Percentiles rank a stretch among this genome's conserved stretches.
phyloP scores from a whole-genome alignment of 1,140 invertebrate species.

The Hesperophylax magnus region DNA sequence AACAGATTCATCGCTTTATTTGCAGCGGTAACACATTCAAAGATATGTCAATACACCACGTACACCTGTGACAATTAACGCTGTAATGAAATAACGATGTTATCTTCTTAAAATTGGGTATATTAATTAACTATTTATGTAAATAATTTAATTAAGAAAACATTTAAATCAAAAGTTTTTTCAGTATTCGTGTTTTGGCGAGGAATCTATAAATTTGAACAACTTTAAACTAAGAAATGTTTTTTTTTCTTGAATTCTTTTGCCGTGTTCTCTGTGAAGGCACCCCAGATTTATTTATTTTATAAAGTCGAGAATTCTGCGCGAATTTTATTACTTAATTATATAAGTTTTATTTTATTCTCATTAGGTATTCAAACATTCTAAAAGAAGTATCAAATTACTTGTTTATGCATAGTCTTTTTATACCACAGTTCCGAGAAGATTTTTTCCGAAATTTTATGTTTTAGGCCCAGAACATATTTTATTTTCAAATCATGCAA shows the following conservation, averaged over 20 bases:
- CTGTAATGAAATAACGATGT: background rate
- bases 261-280: no score
- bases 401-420: slow-evolving; percentile 9
- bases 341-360: background rate
- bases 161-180: background rate
- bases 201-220: background rate
- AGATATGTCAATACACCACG: background rate
- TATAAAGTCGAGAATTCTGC: background rate
- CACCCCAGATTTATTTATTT: background rate
- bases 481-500: slow-evolving; percentile 8
- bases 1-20: slow-evolving; percentile 2
- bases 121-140: background rate
- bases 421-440: background rate
- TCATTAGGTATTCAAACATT: slow-evolving; percentile 13
- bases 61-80: background rate
- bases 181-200: background rate
- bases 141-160: slow-evolving; percentile 4
- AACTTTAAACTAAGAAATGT: background rate
- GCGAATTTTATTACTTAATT: background rate
- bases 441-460: background rate
- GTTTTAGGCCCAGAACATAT: background rate
- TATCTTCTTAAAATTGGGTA: background rate
- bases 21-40: background rate
- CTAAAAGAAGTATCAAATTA: background rate
- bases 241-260: background rate